Conservation (phyloP, 2,797 vertebrate species). For the Geotria australis region DNA sequence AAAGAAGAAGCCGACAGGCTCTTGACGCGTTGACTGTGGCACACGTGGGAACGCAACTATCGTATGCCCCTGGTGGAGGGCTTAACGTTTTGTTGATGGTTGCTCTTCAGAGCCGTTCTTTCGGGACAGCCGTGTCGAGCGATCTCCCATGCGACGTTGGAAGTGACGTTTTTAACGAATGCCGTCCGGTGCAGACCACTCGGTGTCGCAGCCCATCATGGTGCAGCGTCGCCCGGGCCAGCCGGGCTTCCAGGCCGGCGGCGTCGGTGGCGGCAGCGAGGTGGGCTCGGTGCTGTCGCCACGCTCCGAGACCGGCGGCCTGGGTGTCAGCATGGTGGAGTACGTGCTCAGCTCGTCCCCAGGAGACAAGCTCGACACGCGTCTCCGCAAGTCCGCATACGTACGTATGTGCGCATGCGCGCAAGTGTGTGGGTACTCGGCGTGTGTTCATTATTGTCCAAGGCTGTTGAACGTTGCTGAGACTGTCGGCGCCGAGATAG, state of each 20-base stretch:
- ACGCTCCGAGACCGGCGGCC: slow-evolving; percentile 79
- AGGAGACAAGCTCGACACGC: slow-evolving; percentile 82
- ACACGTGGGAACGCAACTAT: too few relatives aligned
- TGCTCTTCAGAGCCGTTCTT: too few relatives aligned
- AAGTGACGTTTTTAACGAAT: neutral
- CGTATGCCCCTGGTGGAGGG: too few relatives aligned
- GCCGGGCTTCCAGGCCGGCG: slow-evolving; percentile 67
- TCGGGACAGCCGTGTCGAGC: too few relatives aligned
- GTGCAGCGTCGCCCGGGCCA: slow-evolving; percentile 84
- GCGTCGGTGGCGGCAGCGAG: slow-evolving; percentile 74
- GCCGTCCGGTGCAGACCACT: slow-evolving; percentile 34
- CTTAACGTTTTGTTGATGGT: too few relatives aligned
- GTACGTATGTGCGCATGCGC: neutral
- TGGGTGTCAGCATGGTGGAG: slow-evolving; percentile 98
- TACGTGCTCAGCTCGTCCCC: slow-evolving; percentile 95
- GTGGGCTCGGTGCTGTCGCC: slow-evolving; percentile 81
- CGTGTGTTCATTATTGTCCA: neutral
- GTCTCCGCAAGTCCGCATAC: slow-evolving; percentile 35
- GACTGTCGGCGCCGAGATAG: neutral
- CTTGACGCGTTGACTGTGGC: too few relatives aligned
- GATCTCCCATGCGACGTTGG: too few relatives aligned
- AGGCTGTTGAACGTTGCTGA: neutral
- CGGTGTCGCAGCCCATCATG: slow-evolving; percentile 97
- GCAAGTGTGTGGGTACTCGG: neutral
- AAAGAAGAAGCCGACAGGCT: too few relatives aligned